Base-by-base conservation (phyloP, 1,140 invertebrate genomes). In the Bombus breviceps region DNA sequence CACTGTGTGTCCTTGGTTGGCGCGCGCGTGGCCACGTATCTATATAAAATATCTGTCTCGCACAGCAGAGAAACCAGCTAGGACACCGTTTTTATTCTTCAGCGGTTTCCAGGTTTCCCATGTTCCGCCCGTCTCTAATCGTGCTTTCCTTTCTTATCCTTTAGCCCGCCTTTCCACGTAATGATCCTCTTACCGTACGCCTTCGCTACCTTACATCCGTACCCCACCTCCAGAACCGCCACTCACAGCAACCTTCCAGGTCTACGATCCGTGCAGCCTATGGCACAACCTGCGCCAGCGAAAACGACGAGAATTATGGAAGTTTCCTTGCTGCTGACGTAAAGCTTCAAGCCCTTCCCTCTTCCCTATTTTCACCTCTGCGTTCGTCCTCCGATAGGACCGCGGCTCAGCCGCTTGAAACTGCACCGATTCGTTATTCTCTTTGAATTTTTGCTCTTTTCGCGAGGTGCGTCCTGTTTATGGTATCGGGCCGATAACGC, bases 301-400 rank as follows among this genome's bases (percentile, higher is more conserved):
- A 81, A 88, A 91, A 88, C 90, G 90, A 87, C 87, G 71, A 85
- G 89, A 88, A 91, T 91, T 90, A 90, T 90, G 89, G 87, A 91
- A 91, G 90, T 91, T 91, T 90, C 89, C 89, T 86, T 85, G 86
- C 83, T 86, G 83, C 89, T 79, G 83, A 82, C 86, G 89, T 85
- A 90, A 90, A 91, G 87, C 90, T 88, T 81, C 87, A 89, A 85
- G 83, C 83, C 74, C 79, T n/a, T 78, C 64, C 72, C 25, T 66
- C 47, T 41, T 66, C 59, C 64, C 41, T 59, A 71, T 43, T 59
- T 59, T 62, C 64, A 79, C 77, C 71, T 69, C 72, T 85, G 76
- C 71, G 41, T 77, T 69, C 80, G 62, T 57, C 62, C 59, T 41
- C 72, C 85, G 83, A 89, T 79, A 68, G 64, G 66, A 71, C 8